Evolutionary conservation across 2,797 vertebrate genomes (phyloP), one percentile per base, ranked within the genome.

Genomic region (Synanceia verrucosa): DNA sequence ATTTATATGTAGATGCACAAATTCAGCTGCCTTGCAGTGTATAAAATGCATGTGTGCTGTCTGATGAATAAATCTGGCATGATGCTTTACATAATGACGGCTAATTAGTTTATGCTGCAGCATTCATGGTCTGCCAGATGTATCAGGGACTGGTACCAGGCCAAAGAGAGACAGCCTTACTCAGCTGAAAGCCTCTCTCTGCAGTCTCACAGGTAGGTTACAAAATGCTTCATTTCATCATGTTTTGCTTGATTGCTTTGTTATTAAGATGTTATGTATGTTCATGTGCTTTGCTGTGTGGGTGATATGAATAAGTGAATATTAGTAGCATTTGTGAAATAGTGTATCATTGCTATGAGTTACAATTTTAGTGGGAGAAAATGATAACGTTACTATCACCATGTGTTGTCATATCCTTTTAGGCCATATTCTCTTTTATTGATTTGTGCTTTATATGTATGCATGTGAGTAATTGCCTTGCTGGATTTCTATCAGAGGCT

Each of bases 161-260:
- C 76, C 81, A 81, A 67, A 87, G 69, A 89, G 78, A 89, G 81
- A 82, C 86, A 81, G 75, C 76, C 67, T 78, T 46, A 57, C 43
- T 62, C 81, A 87, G 73, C 82, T 86, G 75, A 88, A 76, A 82
- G 76, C 65, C 69, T 75, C 69, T 66, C 58, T 73, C 84, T 80
- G 67, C 82, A 83, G 41, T 80, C 76, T 73, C 81, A 79, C 92
- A 93, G 91, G 93, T 92, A 91, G 82, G 84, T 84, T 70, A 61
- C 34, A 5, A 74, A 70, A 76, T 67, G 53, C 13, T 43, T 59
- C 6, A 56, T 48, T 57, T 65, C 43, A 61, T 50, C 1, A 0
- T 62, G 33, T 48, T 74, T 43, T 63, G 9, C 56, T 44, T 37
- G 29, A 57, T 28, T 34, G 26, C 4, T 62, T 39, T 5, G 19